Evolutionary conservation across 2,888 invertebrate genomes (phyloP).

Genomic region (Adelphocoris suturalis): DNA sequence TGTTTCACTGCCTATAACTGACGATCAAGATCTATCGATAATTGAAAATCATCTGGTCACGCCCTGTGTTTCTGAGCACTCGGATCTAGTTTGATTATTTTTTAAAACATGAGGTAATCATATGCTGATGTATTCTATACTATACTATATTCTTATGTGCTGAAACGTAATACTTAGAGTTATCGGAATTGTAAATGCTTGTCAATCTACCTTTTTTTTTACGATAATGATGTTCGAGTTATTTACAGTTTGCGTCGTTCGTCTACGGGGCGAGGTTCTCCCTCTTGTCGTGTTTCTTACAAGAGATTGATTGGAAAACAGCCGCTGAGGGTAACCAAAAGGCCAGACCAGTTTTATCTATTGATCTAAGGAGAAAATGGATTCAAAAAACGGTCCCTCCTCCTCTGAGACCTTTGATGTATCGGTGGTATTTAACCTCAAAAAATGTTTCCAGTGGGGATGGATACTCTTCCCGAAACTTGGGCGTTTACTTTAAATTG

Average conservation of each 20-base stretch:
- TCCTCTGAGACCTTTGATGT: constrained; percentile 18
- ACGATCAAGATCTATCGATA: no score
- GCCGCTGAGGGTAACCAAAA: background rate
- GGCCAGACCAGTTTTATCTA: constrained; percentile 47
- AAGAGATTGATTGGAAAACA: constrained; percentile 54
- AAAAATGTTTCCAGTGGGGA: constrained; percentile 19
- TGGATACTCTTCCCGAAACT: background rate
- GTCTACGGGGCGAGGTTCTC: background rate
- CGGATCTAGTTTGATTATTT: no score
- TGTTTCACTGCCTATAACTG: no score
- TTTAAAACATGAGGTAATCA: no score
- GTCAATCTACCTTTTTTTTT: background rate
- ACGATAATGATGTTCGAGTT: background rate
- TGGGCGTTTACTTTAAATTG: constrained; percentile 57
- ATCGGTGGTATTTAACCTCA: constrained; percentile 40
- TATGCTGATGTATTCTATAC: no score
- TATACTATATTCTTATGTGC: background rate
- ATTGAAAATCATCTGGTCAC: no score
- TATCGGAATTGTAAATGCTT: background rate
- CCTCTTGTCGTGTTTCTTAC: background rate
- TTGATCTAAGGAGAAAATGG: constrained; percentile 58
- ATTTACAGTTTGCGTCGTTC: background rate
- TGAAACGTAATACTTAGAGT: background rate
- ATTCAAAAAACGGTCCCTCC: constrained; percentile 40
- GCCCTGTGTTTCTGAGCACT: no score